Base-by-base conservation (phyloP, 2,888 invertebrate species). In the Cheilosia pagana region DNA sequence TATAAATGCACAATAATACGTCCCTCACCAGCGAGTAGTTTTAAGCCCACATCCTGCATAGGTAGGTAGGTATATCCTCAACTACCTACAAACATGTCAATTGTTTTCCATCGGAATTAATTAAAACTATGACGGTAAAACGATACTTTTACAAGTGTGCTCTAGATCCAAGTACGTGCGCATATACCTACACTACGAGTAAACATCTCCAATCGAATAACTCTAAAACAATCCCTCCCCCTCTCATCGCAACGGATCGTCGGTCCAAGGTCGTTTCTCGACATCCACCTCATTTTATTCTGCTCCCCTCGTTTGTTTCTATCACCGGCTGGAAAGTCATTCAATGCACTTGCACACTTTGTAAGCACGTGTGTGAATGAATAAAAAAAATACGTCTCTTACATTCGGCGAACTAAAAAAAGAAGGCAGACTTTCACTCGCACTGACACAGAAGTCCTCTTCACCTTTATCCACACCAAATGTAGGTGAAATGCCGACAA, bases 401-500 rank as follows among this genome's bases (percentile, higher is more conserved):
- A 60, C 65, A 28, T 59, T 45, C 35, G 28, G 28, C 14, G 50
- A 55, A 43, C 63, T 53, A 53, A 75, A 59, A 65, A 60, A 48
- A 71, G 74, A 2, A 41, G 5, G n/a, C 19, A 45, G 16, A 70
- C 67, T 35, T 41, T 65, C 60, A 71, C 65, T 67, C 55, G 71
- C 60, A 52, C 12, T 71, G 43, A 59, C 70, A 50, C 25, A 76
- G 7, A 16, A 45, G 31, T 75, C 35, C 41, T 57, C 41, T 23
- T 41, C 45, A 45, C 67, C 39, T 43, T 62, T 55, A 41, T 48
- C 35, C 50, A 43, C 45, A 45, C 19, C 43, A 53, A 72, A 77
- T 72, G 55, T 82, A 67, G 82, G 82, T 77, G 82, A 82, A 77
- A 50, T 53, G 71, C 77, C 72, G 77, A 55, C 82, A 72, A 77